Percentiles rank a stretch among this genome's conserved stretches.
These are phyloP conservation scores for Dipodomys merriami DNA, from an alignment of 2,113 vertebrate genomes.

Conservation along the genomic window DNA sequence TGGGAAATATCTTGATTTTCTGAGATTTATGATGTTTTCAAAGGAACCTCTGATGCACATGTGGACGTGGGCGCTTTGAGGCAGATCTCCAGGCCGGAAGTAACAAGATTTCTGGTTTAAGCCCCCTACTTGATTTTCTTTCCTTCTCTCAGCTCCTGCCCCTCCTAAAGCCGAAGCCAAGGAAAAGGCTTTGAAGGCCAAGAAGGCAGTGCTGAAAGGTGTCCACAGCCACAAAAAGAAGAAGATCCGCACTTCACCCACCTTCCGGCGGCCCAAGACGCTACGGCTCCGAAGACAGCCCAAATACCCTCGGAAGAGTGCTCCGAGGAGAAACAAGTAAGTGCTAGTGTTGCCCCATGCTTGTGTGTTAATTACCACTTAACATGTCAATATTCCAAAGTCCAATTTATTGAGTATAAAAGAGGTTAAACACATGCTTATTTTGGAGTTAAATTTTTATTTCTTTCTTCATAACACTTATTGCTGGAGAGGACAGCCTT, in stretches of 20 bases:
- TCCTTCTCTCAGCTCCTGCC: slow-evolving; percentile 84
- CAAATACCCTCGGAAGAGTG: slow-evolving; percentile 97
- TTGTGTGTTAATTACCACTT: neutral
- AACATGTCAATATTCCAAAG: neutral
- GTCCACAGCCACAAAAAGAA: slow-evolving; percentile 98
- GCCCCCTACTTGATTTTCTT: neutral
- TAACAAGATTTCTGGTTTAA: neutral
- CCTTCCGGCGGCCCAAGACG: slow-evolving; percentile 96
- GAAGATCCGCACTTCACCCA: slow-evolving; percentile 96
- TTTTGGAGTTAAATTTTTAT: neutral
- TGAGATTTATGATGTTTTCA: slow-evolving; percentile 78
- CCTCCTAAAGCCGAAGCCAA: slow-evolving; percentile 98
- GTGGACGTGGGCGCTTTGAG: neutral
- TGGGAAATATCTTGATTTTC: slow-evolving; percentile 62
- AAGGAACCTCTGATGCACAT: slow-evolving; percentile 82
- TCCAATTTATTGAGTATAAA: neutral
- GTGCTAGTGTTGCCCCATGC: slow-evolving; percentile 41
- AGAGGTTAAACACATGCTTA: neutral
- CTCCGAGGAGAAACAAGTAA: slow-evolving; percentile 98
- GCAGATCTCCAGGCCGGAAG: neutral
- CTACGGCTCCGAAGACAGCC: slow-evolving; percentile 94
- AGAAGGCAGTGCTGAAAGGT: slow-evolving; percentile 97
- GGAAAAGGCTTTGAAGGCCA: slow-evolving; percentile 97
- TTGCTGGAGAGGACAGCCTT: neutral
- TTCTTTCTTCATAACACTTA: neutral